Percentiles rank a stretch among this genome's conserved stretches.
Conservation (phyloP, 1,140 invertebrate species). For the Dinoponera quadriceps region DNA sequence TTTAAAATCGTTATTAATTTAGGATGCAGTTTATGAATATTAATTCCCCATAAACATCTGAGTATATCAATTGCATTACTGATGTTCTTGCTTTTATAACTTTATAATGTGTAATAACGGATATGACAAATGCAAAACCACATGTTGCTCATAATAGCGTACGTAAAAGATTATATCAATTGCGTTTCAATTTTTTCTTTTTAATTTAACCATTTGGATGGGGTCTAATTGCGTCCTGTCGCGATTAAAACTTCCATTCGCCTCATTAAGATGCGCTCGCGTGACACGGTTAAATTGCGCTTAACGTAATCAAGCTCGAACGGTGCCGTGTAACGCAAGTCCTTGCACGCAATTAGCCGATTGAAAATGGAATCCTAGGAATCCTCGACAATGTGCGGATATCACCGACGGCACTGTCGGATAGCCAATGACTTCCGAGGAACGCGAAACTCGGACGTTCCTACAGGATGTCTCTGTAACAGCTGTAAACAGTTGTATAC, state of each 20-base stretch:
- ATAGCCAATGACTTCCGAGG: conserved; percentile 25
- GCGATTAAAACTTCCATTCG: conserved; percentile 4
- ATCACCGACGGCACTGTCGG: conserved; percentile 3
- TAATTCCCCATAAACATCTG: no score
- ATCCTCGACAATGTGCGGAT: conserved; percentile 24
- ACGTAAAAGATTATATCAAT: no score
- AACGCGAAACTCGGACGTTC: conserved; percentile 12
- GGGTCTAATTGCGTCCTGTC: neutral
- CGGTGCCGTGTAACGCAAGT: conserved; percentile 15
- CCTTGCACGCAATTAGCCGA: conserved; percentile 44
- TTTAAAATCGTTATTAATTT: no score
- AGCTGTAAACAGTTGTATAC: no score
- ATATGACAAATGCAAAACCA: no score
- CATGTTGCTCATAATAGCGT: no score
- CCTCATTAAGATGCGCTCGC: conserved; percentile 29
- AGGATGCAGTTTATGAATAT: no score
- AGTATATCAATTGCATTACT: no score
- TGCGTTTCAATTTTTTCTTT: neutral
- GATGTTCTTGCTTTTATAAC: no score
- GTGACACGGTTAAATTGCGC: conserved; percentile 27
- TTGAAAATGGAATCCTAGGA: conserved; percentile 53
- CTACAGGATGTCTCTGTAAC: neutral
- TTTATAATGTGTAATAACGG: no score
- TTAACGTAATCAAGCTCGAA: conserved; percentile 50
- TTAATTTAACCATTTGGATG: neutral